Conservation (phyloP, 2,888 invertebrate species). For the Hyposoter dolosus region DNA sequence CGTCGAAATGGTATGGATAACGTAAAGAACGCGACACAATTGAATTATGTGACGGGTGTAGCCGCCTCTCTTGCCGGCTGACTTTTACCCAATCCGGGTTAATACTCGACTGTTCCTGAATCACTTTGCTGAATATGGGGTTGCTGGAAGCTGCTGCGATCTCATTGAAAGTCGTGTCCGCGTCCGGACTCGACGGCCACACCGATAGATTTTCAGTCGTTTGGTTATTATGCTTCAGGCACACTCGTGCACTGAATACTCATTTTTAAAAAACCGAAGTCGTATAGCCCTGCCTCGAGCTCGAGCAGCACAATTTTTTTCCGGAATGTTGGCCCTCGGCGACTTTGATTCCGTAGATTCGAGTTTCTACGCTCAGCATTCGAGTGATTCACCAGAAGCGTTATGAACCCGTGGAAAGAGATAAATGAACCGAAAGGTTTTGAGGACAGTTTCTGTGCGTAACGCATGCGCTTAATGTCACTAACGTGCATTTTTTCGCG, state of each 20-base stretch:
- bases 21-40: slow-evolving; percentile 64
- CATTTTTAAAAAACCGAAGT: slow-evolving; percentile 38
- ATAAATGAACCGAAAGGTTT: not conserved
- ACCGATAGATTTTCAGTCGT: slow-evolving; percentile 28
- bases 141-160: slow-evolving; percentile 57
- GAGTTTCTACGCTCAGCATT: not conserved
- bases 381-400: not conserved
- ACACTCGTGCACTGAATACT: slow-evolving; percentile 57
- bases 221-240: slow-evolving; percentile 60
- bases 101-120: slow-evolving; percentile 69
- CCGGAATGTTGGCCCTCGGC: slow-evolving; percentile 55
- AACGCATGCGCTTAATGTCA: too few species aligned
- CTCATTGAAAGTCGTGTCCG: slow-evolving; percentile 62
- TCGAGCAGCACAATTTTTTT: slow-evolving; percentile 35
- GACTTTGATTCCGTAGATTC: slow-evolving; percentile 42
- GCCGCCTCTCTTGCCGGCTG: slow-evolving; percentile 59
- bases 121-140: slow-evolving; percentile 69
- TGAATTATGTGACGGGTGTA: slow-evolving; percentile 75
- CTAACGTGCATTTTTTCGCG: too few species aligned
- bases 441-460: too few species aligned
- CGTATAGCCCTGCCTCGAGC: slow-evolving; percentile 12
- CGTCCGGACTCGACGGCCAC: slow-evolving; percentile 57
- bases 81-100: slow-evolving; percentile 73
- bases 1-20: not conserved
- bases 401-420: not conserved